Conservation (phyloP, 2,113 vertebrate genomes). For the Cebidichthys violaceus region DNA sequence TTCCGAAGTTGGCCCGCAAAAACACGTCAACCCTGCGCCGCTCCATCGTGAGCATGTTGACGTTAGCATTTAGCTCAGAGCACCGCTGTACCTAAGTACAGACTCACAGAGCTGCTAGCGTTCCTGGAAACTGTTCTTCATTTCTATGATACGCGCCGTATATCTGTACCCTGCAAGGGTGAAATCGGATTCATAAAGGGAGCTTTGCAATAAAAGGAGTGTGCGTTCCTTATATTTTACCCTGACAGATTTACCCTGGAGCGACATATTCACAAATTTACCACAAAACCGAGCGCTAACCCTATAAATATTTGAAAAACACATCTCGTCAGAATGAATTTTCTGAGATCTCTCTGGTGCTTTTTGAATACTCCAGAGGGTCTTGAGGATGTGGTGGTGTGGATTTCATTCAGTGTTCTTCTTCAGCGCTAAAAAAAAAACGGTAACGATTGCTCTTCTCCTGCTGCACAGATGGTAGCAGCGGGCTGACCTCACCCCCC, state of each 20-base stretch:
- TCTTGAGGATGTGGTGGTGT: slow-evolving; percentile 7
- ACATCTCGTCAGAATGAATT: slow-evolving; percentile 40
- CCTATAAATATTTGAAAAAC: slow-evolving; percentile 61
- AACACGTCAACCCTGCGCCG: no score
- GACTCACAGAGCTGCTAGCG: not conserved
- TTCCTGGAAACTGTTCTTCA: not conserved
- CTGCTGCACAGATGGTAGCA: slow-evolving; percentile 57
- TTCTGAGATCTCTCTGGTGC: slow-evolving; percentile 17
- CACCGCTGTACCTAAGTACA: not conserved
- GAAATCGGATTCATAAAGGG: slow-evolving; percentile 26
- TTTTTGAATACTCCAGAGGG: slow-evolving; percentile 39
- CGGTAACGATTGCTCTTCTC: not conserved
- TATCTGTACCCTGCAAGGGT: not conserved
- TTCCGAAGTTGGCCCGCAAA: no score
- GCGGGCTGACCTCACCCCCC: slow-evolving; percentile 48
- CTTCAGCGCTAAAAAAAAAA: not conserved
- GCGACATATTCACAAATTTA: slow-evolving; percentile 37
- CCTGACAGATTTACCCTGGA: slow-evolving; percentile 30
- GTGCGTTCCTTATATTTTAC: slow-evolving; percentile 44
- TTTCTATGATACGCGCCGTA: not conserved
- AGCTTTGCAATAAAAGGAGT: slow-evolving; percentile 32
- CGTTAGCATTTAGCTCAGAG: not conserved
- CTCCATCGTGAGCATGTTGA: not conserved
- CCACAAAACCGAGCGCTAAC: slow-evolving; percentile 10
- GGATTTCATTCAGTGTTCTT: slow-evolving; percentile 6